phyloP scores from a whole-genome alignment of 2,797 vertebrate species.

The Syncerus caffer region DNA sequence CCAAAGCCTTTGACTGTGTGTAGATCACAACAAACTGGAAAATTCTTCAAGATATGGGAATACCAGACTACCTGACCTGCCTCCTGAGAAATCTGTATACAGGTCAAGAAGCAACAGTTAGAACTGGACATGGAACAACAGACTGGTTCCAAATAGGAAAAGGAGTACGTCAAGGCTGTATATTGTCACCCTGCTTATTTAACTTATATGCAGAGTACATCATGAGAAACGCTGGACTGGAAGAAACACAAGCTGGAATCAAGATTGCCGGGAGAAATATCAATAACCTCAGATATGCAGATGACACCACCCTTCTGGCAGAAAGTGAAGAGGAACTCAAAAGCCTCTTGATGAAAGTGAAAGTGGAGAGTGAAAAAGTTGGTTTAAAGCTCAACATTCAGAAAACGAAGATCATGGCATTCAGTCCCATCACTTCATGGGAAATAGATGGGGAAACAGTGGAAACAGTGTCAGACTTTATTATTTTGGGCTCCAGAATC shows the following conservation, averaged over 20 bases:
- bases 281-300: not conserved
- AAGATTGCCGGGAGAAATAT: accelerated
- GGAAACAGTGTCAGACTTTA: not conserved
- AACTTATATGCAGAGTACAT: not conserved
- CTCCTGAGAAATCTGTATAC: not conserved
- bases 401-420: not conserved
- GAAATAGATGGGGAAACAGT: not conserved
- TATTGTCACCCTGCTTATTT: not conserved
- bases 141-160: not conserved
- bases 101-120: not conserved
- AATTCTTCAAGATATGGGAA: not conserved
- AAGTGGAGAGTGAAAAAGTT: not conserved
- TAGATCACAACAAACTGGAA: not conserved
- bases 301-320: not conserved
- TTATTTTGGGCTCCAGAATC: not conserved
- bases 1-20: not conserved
- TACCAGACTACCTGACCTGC: not conserved
- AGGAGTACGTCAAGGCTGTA: not conserved
- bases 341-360: not conserved
- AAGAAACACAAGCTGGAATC: not conserved
- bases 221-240: not conserved
- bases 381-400: not conserved
- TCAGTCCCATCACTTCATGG: not conserved
- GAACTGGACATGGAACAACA: not conserved
- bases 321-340: not conserved